Evolutionary conservation across 2,113 vertebrate species (phyloP), one percentile per base, ranked within the genome.

Genomic region (Osmerus eperlanus): DNA sequence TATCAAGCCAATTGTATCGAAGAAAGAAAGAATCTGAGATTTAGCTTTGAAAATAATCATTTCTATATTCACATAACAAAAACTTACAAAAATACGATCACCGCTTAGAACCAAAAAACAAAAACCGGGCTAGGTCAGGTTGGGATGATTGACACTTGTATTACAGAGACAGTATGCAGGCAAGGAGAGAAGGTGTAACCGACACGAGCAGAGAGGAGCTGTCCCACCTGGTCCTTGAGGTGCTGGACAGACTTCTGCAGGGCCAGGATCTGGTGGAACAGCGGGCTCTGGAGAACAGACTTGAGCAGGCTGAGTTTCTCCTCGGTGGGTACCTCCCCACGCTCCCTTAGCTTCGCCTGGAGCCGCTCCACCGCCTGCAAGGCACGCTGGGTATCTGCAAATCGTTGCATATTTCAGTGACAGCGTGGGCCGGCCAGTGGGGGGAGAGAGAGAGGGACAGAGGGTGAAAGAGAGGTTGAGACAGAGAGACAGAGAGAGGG

Each of bases 301-400:
- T 93, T 97, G 60, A 99, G 85, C 65, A 99, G 90, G 86, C 84
- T 93, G 67, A 99, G 89, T 68, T 95, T 98, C 84, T 99, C 96
- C 78, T 98, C 96, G 0, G 94, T 95, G 54, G 93, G 92, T 75
- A 88, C 47, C 72, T 99, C 96, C 70, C 96, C 96, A 73, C 93
- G 91, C 86, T 98, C 96, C 67, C 95, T 94, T 70, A 99, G 91
- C 80, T 94, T 97, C 77, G 90, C 90, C 84, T 98, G 97, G 78
- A 99, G 92, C 65, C 97, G 93, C 74, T 99, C 97, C 80, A 96
- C 93, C 23, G 97, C 97, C 92, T 96, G 96, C 75, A 99, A 92
- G 83, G 95, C 96, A 79, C 91, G 93, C 84, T 94, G 95, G 6
- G 92, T 97, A 84, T 99, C 97, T 99, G 89, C 4, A 79, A 66